These are phyloP conservation scores for Maccullochella peelii DNA, from an alignment of 2,113 vertebrate species.

Conservation along the genomic window DNA sequence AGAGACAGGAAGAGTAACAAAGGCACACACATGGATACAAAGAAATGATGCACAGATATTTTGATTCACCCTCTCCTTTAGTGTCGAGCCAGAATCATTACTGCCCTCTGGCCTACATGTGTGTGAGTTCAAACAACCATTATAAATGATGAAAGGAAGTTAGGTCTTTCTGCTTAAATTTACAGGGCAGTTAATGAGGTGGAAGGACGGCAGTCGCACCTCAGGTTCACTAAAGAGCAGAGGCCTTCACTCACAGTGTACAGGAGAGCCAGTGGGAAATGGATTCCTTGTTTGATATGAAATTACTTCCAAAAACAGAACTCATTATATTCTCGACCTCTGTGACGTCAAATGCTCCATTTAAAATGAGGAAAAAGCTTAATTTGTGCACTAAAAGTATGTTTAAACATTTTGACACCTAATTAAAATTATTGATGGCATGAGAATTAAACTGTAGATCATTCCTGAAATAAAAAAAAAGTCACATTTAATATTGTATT, in stretches of 20 bases:
- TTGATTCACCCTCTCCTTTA: slow-evolving; percentile 23
- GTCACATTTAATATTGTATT: background rate
- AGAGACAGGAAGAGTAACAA: slow-evolving; percentile 49
- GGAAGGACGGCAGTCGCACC: slow-evolving; percentile 32
- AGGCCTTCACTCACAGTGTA: slow-evolving; percentile 10
- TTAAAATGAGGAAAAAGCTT: background rate
- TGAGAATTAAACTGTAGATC: background rate
- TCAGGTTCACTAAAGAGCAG: slow-evolving; percentile 32
- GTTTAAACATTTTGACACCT: background rate
- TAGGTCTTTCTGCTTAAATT: slow-evolving; percentile 40
- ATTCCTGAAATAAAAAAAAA: background rate
- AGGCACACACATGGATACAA: background rate
- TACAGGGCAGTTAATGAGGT: slow-evolving; percentile 53
- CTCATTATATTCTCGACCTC: slow-evolving; percentile 29
- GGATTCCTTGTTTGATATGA: background rate
- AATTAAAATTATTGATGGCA: background rate
- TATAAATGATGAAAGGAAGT: slow-evolving; percentile 61
- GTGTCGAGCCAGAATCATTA: slow-evolving; percentile 18
- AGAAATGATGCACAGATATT: slow-evolving; percentile 15
- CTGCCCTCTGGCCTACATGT: slow-evolving; percentile 25
- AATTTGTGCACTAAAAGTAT: background rate
- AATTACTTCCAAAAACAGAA: slow-evolving; percentile 54
- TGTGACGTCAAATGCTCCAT: background rate
- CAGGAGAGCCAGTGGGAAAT: slow-evolving; percentile 12
- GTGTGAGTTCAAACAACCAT: slow-evolving; percentile 3